Conservation (phyloP, 2,113 vertebrate species). For the Oncorhynchus kisutch region DNA sequence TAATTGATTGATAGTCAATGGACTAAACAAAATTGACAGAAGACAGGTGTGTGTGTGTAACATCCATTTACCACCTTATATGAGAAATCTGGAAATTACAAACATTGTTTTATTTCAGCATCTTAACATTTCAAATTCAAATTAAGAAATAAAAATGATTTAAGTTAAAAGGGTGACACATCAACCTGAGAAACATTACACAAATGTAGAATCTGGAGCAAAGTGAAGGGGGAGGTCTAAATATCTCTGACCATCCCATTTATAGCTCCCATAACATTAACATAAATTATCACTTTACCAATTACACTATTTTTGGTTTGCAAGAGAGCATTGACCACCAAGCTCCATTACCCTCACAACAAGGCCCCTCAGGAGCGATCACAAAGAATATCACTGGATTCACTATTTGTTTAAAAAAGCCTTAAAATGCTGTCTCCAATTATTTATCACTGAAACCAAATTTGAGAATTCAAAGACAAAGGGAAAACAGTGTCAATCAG, state of each 20-base stretch:
- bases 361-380: constrained; percentile 34
- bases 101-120: constrained; percentile 69
- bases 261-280: constrained; percentile 41
- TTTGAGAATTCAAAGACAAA: constrained; percentile 24
- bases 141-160: constrained; percentile 45
- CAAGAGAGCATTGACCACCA: no score
- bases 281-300: constrained; percentile 32
- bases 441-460: constrained; percentile 47
- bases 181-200: constrained; percentile 68
- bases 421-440: constrained; percentile 39
- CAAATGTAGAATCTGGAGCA: constrained; percentile 42
- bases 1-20: constrained; percentile 18
- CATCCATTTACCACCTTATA: constrained; percentile 76
- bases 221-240: constrained; percentile 40
- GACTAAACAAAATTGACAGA: constrained; percentile 27
- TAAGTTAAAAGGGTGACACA: constrained; percentile 59
- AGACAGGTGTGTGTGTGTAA: constrained; percentile 51
- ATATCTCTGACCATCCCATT: constrained; percentile 39
- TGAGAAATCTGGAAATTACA: constrained; percentile 77
- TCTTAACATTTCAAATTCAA: constrained; percentile 44
- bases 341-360: constrained; percentile 41
- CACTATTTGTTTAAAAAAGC: no score
- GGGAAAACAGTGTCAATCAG: constrained; percentile 20
- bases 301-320: background rate
- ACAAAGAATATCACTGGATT: constrained; percentile 2